phyloP scores from a whole-genome alignment of 2,797 vertebrate species.

The Coregonus sp. region DNA sequence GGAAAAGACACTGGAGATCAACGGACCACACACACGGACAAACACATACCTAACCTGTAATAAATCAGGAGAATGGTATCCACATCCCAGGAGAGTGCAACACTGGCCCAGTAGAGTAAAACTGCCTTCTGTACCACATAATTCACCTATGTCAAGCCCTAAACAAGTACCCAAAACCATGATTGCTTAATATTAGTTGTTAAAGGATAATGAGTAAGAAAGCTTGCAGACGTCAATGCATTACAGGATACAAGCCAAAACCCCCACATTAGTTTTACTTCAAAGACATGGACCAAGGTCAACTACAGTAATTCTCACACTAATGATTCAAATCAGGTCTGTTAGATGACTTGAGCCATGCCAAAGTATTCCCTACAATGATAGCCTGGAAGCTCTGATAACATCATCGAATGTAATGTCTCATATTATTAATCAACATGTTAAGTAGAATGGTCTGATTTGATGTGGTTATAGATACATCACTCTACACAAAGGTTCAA shows the following conservation, averaged over 20 bases:
- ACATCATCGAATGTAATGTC: background rate
- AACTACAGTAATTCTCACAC: background rate
- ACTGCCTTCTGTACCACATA: background rate
- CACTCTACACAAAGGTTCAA: background rate
- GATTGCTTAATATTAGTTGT: background rate
- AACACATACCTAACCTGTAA: no score
- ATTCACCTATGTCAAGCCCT: background rate
- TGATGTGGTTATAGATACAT: background rate
- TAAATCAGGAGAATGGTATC: no score
- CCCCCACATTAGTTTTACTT: slow-evolving; percentile 5
- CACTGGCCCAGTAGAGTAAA: background rate
- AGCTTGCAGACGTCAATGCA: background rate
- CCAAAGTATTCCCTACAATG: background rate
- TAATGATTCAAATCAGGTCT: background rate
- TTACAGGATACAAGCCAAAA: background rate
- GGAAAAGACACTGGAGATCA: slow-evolving; percentile 23
- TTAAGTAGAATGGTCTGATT: background rate
- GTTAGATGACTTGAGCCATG: background rate
- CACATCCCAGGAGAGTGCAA: no score
- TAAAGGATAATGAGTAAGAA: background rate
- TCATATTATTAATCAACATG: no score
- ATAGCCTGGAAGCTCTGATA: background rate
- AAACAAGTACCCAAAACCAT: background rate
- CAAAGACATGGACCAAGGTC: background rate
- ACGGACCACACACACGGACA: no score